These are phyloP conservation scores for Phoeniculus purpureus DNA, from an alignment of 2,797 vertebrate species.

Conservation along the genomic window DNA sequence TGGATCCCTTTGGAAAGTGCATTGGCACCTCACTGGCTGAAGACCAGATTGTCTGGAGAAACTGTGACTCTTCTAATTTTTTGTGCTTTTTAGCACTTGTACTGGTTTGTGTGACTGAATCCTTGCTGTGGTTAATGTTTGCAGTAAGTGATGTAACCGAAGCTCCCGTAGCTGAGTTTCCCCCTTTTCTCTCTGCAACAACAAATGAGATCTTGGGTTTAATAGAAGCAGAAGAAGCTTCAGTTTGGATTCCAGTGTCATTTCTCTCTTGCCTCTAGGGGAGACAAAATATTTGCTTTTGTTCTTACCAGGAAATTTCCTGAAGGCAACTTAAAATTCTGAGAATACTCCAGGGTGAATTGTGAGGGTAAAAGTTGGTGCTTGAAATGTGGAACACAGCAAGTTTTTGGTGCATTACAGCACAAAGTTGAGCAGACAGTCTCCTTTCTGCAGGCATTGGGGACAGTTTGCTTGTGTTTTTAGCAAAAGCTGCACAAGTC, in stretches of 20 bases:
- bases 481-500: background rate
- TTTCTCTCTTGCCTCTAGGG: conserved; percentile 50
- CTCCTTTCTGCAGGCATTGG: background rate
- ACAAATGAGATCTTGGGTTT: background rate
- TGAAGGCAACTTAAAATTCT: conserved; percentile 54
- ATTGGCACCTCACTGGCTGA: background rate
- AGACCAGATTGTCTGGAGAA: background rate
- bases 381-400: background rate
- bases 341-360: conserved; percentile 50
- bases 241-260: background rate
- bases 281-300: conserved; percentile 45
- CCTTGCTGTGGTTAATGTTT: background rate
- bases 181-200: background rate
- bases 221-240: background rate
- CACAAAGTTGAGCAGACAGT: background rate
- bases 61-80: background rate
- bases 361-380: background rate
- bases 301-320: conserved; percentile 37
- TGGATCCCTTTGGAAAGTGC: background rate
- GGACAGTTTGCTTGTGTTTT: background rate
- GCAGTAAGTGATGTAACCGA: background rate
- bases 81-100: background rate
- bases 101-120: background rate
- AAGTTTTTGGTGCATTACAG: background rate
- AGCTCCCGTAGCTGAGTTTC: background rate